A percentile compares a stretch with the other conserved stretches of the same genome.
Conservation (phyloP, 2,888 invertebrate species). For the Portevinia maculata region DNA sequence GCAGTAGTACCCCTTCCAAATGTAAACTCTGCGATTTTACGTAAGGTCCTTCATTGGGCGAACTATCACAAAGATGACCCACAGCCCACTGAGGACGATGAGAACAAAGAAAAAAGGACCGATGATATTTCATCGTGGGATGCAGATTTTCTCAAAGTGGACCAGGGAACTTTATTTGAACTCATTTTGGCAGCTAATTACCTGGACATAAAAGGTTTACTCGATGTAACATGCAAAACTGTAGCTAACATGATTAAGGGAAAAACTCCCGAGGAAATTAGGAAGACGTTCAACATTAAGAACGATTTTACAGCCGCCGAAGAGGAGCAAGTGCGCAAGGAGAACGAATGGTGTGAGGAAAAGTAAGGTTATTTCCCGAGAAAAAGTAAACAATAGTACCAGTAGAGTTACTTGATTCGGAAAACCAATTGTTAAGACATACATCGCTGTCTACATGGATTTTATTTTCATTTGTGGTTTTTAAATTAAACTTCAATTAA, state of each 20-base stretch:
- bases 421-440: not conserved
- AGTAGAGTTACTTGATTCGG: constrained; percentile 15
- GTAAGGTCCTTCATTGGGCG: constrained; percentile 97
- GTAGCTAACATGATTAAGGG: constrained; percentile 99
- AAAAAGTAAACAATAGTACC: constrained; percentile 10
- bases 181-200: constrained; percentile 98
- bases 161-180: constrained; percentile 98
- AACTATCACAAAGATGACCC: constrained; percentile 98
- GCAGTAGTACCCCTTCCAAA: constrained; percentile 98
- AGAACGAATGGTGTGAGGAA: constrained; percentile 91
- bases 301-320: constrained; percentile 98
- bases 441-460: constrained; percentile 11
- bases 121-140: constrained; percentile 99
- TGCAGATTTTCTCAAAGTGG: constrained; percentile 99
- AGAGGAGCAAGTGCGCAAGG: constrained; percentile 98
- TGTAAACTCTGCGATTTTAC: constrained; percentile 97
- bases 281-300: constrained; percentile 98
- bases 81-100: constrained; percentile 97
- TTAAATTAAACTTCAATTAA: constrained; percentile 29
- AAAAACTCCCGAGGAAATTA: constrained; percentile 98
- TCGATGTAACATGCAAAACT: constrained; percentile 99
- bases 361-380: constrained; percentile 74
- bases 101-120: constrained; percentile 98
- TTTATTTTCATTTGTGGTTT: constrained; percentile 28
- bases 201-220: constrained; percentile 95